Base-by-base conservation (phyloP, 2,113 vertebrate genomes). In the Hydrolagus affinis region DNA sequence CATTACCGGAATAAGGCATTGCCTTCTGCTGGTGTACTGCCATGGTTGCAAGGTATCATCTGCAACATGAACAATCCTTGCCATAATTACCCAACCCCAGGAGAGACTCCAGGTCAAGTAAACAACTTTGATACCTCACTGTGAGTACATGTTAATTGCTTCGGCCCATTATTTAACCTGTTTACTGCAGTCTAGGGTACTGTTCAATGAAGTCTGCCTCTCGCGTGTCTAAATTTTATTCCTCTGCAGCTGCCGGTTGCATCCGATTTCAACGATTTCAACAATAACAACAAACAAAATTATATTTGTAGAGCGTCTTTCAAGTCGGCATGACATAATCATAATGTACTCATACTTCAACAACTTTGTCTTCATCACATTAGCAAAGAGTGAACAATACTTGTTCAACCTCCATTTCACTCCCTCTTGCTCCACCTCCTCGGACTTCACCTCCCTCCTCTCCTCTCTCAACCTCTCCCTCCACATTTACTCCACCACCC, bases 1-100 rank as follows among this genome's bases (percentile, higher is more conserved):
- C 56, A 86, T 59, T 86, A 75, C 59, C 21, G 12, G 21, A 66
- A 78, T 12, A 78, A 86, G 21, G 15, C 15, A 11, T 62, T 78
- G 59, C 59, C 23, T 57, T 86, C 73, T 56, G 73, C 73, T 44
- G n/a, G 14, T 30, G 25, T 21, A 66, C 25, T 86, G 72, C 85
- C 85, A 74, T 86, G 73, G 73, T 62, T 64, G 30, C 72, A 21
- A 28, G 32, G n/a, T 11, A 76, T 86, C 74, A 74, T 86, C 70
- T 86, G 85, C 11, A 76, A 75, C 72, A 76, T 76, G 62, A 76
- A 25, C 85, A 77, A 70, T 62, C 85, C n/a, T 68, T 86, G 72
- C 56, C 19, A 15, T 76, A 73, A 86, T 78, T 66, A 78, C 62
- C 85, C 59, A 74, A 78, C 73, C 71, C 59, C 85, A 71, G 59